phyloP scores from a whole-genome alignment of 2,888 invertebrate genomes.

The Graphium colonna region DNA sequence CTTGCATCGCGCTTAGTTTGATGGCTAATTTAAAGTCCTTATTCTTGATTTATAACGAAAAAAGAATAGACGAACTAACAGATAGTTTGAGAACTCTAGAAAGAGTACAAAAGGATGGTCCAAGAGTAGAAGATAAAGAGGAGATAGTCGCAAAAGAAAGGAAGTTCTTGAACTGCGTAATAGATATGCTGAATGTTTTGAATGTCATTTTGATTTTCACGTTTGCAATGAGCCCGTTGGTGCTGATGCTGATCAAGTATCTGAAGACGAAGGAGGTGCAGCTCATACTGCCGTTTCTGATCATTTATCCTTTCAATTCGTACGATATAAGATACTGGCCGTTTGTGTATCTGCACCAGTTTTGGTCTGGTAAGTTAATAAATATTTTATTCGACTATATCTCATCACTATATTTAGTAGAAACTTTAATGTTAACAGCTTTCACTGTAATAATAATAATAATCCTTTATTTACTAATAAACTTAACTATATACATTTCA shows the following conservation, averaged over 20 bases:
- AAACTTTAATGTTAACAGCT: too few species aligned
- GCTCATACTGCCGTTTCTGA: slow-evolving; percentile 44
- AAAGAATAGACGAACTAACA: slow-evolving; percentile 34
- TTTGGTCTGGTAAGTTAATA: slow-evolving; percentile 52
- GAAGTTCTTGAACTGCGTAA: slow-evolving; percentile 38
- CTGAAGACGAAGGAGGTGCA: slow-evolving; percentile 38
- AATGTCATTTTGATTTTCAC: slow-evolving; percentile 35
- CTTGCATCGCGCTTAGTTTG: slow-evolving; percentile 39
- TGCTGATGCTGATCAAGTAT: slow-evolving; percentile 43
- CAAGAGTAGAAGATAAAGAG: slow-evolving; percentile 28
- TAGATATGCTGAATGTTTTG: slow-evolving; percentile 40
- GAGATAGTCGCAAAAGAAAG: slow-evolving; percentile 37
- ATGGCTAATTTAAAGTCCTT: slow-evolving; percentile 37
- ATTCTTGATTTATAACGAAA: slow-evolving; percentile 34
- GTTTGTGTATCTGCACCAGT: slow-evolving; percentile 49
- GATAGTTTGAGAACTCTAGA: slow-evolving; percentile 38
- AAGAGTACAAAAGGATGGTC: slow-evolving; percentile 24
- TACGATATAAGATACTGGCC: slow-evolving; percentile 48
- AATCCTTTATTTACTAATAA: too few species aligned
- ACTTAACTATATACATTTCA: too few species aligned
- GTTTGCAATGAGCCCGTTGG: slow-evolving; percentile 42
- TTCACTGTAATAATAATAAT: too few species aligned
- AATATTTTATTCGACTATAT: too few species aligned
- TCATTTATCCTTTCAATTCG: slow-evolving; percentile 55
- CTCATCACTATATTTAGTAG: too few species aligned